Base-by-base conservation (phyloP, 1,140 invertebrate genomes). In the Cataglyphis hispanica region DNA sequence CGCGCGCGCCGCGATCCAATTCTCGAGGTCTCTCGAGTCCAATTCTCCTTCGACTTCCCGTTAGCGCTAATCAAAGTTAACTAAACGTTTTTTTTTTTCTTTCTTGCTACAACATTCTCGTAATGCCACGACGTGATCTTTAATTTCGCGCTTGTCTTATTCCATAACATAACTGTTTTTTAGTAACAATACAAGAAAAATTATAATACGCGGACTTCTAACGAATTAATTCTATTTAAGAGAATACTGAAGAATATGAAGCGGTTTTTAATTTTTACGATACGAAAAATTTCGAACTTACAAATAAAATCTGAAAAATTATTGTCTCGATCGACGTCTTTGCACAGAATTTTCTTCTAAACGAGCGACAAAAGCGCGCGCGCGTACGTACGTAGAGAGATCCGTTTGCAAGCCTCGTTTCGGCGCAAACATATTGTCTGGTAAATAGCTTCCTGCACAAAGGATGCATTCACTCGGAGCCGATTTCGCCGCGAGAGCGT, bases 391-490 rank as follows among this genome's bases (percentile, higher is more conserved):
- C n/a, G 31, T n/a, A 50, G 11, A 76, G 25, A 78, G 43, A 66
- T 66, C 25, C 31, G 61, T 76, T 77, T 53, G 70, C 63, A 63
- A 80, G 75, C 84, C 76, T 78, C 74, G 58, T 84, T 77, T 77
- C 60, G 58, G 64, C 69, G 40, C 91, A 87, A 89, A 88, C 90
- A 80, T 92, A 92, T 91, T 90, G 86, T 81, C 78, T 46, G 72
- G 85, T 89, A 90, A 86, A 89, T 87, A 88, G 86, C 69, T 77
- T 56, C 75, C 56, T 76, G 86, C 84, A 94, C 93, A 94, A 94
- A 92, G 89, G 91, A 84, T 93, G 93, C 93, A 94, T 93, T 94
- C 89, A 92, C 53, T 80, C 88, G 72, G 77, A 85, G 53, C 81
- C 85, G 87, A 88, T 89, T 86, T 86, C 87, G 87, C 40, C 85